Evolutionary conservation across 2,888 invertebrate species (phyloP).

Genomic region (Molanna angustata): DNA sequence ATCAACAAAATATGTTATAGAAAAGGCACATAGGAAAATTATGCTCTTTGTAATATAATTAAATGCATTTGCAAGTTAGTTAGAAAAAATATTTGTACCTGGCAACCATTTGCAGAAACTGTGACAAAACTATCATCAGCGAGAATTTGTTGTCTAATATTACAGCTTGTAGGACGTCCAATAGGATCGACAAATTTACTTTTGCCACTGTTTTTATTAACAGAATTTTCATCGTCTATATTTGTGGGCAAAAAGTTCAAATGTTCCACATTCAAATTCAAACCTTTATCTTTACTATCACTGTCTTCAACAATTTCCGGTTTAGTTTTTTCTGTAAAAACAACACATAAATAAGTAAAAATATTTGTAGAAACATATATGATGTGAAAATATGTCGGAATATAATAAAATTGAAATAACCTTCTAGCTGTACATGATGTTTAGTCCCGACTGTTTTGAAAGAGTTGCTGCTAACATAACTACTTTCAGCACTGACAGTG

Average conservation of each 20-base stretch:
- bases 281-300: background rate
- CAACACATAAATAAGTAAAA: too few species aligned
- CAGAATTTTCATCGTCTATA: slow-evolving; percentile 5
- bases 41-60: too few species aligned
- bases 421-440: too few species aligned
- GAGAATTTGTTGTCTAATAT: background rate
- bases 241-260: slow-evolving; percentile 10
- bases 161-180: slow-evolving; percentile 24
- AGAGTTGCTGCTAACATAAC: too few species aligned
- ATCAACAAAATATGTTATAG: too few species aligned
- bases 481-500: too few species aligned
- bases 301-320: background rate
- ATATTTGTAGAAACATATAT: too few species aligned
- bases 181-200: slow-evolving; percentile 23
- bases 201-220: slow-evolving; percentile 2
- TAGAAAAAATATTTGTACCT: slow-evolving; percentile 13
- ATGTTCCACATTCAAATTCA: background rate
- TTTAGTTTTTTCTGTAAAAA: background rate
- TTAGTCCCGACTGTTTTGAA: too few species aligned
- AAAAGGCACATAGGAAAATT: too few species aligned
- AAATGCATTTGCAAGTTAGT: too few species aligned
- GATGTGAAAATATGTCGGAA: too few species aligned
- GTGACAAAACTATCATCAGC: slow-evolving; percentile 10
- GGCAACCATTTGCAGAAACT: slow-evolving; percentile 19
- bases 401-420: too few species aligned